These are phyloP conservation scores for Sebastes oblongus DNA, from an alignment of 2,797 vertebrate genomes.

Conservation along the genomic window DNA sequence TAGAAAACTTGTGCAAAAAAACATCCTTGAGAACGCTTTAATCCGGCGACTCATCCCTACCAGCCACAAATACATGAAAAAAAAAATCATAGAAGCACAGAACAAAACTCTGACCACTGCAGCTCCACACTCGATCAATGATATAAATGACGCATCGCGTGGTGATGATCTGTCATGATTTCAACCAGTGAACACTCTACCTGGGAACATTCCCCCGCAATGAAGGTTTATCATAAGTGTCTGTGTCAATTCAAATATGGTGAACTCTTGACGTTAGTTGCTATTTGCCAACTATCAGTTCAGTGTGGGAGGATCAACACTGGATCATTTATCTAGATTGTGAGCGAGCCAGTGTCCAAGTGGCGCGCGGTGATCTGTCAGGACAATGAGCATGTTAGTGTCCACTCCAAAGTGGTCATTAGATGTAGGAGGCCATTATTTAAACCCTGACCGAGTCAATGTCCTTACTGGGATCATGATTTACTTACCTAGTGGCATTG, in stretches of 20 bases:
- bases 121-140: background rate
- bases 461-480: conserved; percentile 45
- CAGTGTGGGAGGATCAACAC: conserved; percentile 24
- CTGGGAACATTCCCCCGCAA: background rate
- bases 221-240: background rate
- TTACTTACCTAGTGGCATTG: conserved; percentile 49
- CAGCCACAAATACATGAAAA: background rate
- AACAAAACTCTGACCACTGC: background rate
- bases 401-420: conserved; percentile 55
- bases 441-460: conserved; percentile 49
- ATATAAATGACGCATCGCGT: background rate
- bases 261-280: conserved; percentile 30
- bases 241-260: conserved; percentile 15
- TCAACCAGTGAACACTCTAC: background rate
- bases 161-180: conserved; percentile 10
- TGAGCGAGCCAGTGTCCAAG: conserved; percentile 27
- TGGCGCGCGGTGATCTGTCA: conserved; percentile 50
- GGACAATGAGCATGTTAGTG: conserved; percentile 54
- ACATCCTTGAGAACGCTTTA: conserved; percentile 17
- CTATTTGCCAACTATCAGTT: conserved; percentile 35
- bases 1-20: conserved; percentile 28
- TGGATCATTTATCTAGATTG: conserved; percentile 57
- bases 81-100: background rate
- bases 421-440: conserved; percentile 59
- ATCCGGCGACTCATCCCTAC: conserved; percentile 7